These are phyloP conservation scores for Salvator merianae DNA, from an alignment of 2,113 vertebrate species.

Conservation along the genomic window DNA sequence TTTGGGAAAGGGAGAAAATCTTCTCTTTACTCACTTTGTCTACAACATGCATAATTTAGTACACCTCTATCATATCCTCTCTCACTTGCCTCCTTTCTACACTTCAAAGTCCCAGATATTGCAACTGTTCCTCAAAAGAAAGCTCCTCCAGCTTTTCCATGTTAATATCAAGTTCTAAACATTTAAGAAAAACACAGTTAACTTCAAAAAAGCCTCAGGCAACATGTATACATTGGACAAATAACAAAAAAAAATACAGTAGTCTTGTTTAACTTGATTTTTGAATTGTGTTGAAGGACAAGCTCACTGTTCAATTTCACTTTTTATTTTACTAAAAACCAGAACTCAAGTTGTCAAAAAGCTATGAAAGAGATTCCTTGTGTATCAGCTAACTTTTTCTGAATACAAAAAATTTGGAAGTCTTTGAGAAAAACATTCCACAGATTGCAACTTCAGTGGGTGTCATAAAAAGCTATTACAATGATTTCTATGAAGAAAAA, in stretches of 20 bases:
- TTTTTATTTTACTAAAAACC: not conserved
- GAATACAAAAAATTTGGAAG: slow-evolving; percentile 1
- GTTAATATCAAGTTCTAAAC: not conserved
- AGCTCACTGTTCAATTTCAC: not conserved
- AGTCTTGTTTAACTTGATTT: not conserved
- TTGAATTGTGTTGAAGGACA: not conserved
- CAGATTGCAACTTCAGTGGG: not conserved
- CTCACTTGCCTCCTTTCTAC: too few relatives aligned
- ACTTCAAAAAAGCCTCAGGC: not conserved
- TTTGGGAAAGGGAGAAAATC: too few relatives aligned
- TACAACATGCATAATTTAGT: too few relatives aligned
- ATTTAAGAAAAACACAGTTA: not conserved
- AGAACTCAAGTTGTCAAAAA: not conserved
- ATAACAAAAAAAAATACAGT: not conserved
- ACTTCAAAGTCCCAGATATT: too few relatives aligned
- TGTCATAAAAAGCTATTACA: not conserved
- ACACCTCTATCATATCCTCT: too few relatives aligned
- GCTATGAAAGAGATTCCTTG: not conserved
- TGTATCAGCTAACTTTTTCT: not conserved
- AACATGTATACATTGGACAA: not conserved
- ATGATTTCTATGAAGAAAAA: slow-evolving; percentile 1
- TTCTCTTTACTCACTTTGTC: too few relatives aligned
- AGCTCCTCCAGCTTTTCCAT: too few relatives aligned
- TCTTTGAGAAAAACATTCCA: not conserved
- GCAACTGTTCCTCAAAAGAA: too few relatives aligned